Evolutionary conservation across 2,797 vertebrate genomes (phyloP).

Genomic region (Sternarchorhynchus goeldii): DNA sequence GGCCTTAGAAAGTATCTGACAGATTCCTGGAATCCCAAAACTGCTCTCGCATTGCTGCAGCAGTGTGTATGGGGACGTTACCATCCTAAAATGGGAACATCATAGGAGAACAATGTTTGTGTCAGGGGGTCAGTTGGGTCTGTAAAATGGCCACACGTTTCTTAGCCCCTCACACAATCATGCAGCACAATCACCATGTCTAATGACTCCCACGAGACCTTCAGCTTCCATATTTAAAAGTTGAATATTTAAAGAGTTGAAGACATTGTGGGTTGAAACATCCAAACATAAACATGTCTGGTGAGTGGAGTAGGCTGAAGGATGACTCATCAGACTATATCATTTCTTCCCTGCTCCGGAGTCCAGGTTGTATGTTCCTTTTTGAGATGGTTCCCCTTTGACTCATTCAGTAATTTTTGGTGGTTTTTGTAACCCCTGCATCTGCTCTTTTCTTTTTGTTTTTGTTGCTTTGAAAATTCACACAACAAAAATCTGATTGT

Average conservation of each 20-base stretch:
- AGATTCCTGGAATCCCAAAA: background rate
- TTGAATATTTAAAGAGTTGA: no score
- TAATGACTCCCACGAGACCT: no score
- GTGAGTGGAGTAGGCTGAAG: no score
- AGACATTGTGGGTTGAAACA: no score
- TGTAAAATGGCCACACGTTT: background rate
- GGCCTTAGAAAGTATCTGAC: background rate
- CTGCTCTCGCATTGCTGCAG: background rate
- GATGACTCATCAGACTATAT: no score
- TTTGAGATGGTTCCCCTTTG: no score
- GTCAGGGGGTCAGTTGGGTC: background rate
- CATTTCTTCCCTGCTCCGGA: no score
- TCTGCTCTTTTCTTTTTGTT: background rate
- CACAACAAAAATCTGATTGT: slow-evolving; percentile 1
- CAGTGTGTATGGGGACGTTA: background rate
- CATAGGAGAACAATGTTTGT: background rate
- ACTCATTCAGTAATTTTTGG: background rate
- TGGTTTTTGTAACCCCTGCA: no score
- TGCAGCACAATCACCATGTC: no score
- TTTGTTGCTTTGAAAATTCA: background rate
- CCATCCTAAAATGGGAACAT: background rate
- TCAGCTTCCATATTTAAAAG: no score
- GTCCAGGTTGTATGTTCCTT: no score
- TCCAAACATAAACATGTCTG: no score
- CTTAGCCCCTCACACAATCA: background rate